A percentile compares a stretch with the other conserved stretches of the same genome.
These are phyloP conservation scores for Drepanosiphum platanoidis DNA, from an alignment of 2,888 invertebrate genomes.

Conservation along the genomic window DNA sequence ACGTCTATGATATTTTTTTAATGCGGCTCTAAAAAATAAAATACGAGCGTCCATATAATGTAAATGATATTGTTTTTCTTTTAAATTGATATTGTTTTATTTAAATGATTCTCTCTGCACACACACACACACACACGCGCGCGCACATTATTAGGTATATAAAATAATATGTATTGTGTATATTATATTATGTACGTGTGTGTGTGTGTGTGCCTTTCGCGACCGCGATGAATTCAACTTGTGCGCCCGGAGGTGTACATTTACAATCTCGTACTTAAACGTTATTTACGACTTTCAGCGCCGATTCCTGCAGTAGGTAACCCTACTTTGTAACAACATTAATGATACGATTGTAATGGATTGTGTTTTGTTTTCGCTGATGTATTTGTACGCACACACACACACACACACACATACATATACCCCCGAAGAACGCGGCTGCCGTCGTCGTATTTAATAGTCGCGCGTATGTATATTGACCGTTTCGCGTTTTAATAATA, in stretches of 20 bases:
- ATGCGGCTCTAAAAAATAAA: slow-evolving; percentile 22
- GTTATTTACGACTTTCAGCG: slow-evolving; percentile 39
- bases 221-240: neutral
- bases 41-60: neutral
- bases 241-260: neutral
- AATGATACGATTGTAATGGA: neutral
- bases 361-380: neutral
- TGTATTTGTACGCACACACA: neutral
- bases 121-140: too few relatives aligned
- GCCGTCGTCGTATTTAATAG: too few relatives aligned
- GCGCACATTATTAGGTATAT: too few relatives aligned
- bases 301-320: slow-evolving; percentile 18
- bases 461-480: neutral
- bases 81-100: slow-evolving; percentile 34
- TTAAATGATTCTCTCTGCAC: neutral
- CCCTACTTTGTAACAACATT: neutral
- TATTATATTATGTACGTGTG: too few relatives aligned
- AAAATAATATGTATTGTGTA: too few relatives aligned
- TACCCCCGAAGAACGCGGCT: neutral
- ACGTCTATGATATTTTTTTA: slow-evolving; percentile 6
- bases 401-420: too few relatives aligned
- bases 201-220: slow-evolving; percentile 16
- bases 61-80: slow-evolving; percentile 17
- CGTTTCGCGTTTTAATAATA: neutral
- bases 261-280: slow-evolving; percentile 11